A percentile compares a stretch with the other conserved stretches of the same genome.
phyloP scores from a whole-genome alignment of 92 coral and sea anemone species.

The Paragorgia papillata region DNA sequence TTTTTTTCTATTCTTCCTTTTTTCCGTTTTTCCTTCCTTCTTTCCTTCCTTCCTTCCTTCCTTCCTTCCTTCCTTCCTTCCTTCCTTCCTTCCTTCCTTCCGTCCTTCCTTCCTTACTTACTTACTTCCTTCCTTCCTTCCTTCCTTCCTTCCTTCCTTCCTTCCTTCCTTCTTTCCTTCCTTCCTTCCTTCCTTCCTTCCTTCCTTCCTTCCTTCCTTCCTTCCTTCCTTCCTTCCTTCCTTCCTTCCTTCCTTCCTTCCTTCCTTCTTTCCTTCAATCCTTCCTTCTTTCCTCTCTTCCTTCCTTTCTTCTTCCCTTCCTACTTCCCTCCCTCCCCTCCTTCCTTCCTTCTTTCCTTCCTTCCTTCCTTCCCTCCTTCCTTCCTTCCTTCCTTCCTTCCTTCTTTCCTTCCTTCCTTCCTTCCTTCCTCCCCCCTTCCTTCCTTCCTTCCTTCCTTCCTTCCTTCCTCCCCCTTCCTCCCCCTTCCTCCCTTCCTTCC shows the following conservation, averaged over 20 bases:
- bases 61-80: not conserved
- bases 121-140: not conserved
- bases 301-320: not conserved
- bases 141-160: not conserved
- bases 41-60: constrained; percentile 9
- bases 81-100: constrained; percentile 1
- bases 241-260: not conserved
- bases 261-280: not conserved
- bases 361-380: not conserved
- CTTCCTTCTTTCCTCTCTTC: not conserved
- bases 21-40: not conserved
- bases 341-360: not conserved
- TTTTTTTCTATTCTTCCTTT: not conserved
- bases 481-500: not conserved
- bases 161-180: not conserved
- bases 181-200: not conserved
- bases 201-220: not conserved
- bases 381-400: not conserved
- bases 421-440: not conserved
- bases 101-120: not conserved
- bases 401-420: not conserved
- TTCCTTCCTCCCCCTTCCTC: not conserved
- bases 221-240: not conserved
- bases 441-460: not conserved
- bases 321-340: not conserved